Evolutionary conservation across 2,888 invertebrate genomes (phyloP).

Genomic region (Philaethria dido): DNA sequence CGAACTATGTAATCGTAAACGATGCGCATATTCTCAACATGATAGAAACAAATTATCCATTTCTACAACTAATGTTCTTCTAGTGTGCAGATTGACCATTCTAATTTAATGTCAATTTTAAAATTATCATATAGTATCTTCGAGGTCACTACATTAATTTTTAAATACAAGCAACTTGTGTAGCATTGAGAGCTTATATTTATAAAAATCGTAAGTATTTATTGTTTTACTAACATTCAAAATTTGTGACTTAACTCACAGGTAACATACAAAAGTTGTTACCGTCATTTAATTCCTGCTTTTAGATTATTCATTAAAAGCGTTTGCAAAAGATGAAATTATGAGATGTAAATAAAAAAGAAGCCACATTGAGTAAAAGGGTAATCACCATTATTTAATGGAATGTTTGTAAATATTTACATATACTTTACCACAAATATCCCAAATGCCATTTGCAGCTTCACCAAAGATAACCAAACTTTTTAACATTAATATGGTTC

Average conservation of each 20-base stretch:
- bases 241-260: too few species aligned
- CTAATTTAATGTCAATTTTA: conserved; percentile 6
- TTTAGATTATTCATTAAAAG: background rate
- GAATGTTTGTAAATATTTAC: conserved; percentile 28
- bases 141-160: background rate
- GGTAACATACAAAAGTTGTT: background rate
- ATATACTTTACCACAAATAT: background rate
- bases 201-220: too few species aligned
- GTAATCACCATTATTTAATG: conserved; percentile 20
- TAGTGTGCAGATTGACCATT: conserved; percentile 8
- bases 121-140: background rate
- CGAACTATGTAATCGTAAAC: conserved; percentile 36
- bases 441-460: background rate
- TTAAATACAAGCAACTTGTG: background rate
- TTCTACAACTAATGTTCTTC: conserved; percentile 9
- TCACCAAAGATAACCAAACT: background rate
- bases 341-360: background rate
- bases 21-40: conserved; percentile 42
- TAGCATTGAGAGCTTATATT: too few species aligned
- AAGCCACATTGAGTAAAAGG: background rate
- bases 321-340: background rate
- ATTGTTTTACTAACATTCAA: too few species aligned
- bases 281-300: background rate
- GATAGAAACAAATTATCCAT: conserved; percentile 4
- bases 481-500: background rate